Evolutionary conservation across 2,797 vertebrate genomes (phyloP).

Genomic region (Rousettus madagascariensis): DNA sequence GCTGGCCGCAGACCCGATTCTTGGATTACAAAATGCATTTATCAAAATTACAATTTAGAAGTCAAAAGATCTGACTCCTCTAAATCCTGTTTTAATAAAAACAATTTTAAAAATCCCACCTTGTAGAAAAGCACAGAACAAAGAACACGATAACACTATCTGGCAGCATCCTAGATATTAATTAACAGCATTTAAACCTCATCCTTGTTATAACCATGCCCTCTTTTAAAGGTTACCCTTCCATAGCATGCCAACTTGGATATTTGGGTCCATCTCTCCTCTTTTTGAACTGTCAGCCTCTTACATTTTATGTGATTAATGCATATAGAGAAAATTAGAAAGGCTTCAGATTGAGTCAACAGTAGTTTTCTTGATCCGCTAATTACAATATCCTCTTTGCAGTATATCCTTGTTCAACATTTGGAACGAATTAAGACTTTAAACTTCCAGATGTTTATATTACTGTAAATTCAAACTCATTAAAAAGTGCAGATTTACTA

Average conservation of each 20-base stretch:
- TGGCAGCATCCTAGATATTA: neutral
- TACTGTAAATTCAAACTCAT: slow-evolving; percentile 79
- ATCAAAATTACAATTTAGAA: slow-evolving; percentile 63
- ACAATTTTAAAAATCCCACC: neutral
- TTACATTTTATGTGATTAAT: slow-evolving; percentile 58
- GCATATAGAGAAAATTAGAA: slow-evolving; percentile 52
- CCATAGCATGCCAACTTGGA: neutral
- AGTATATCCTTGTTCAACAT: slow-evolving; percentile 67
- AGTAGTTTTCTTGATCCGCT: slow-evolving; percentile 63
- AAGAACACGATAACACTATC: neutral
- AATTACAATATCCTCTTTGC: slow-evolving; percentile 75
- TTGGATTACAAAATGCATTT: slow-evolving; percentile 55
- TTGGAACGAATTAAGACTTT: slow-evolving; percentile 76
- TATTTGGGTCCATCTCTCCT: slow-evolving; percentile 48
- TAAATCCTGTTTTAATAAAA: slow-evolving; percentile 16
- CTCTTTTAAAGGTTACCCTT: neutral
- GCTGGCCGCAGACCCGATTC: slow-evolving; percentile 37
- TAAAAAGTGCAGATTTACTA: slow-evolving; percentile 70
- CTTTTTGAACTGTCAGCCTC: slow-evolving; percentile 54
- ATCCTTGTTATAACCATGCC: neutral
- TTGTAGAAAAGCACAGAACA: neutral
- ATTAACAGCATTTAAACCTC: slow-evolving; percentile 28
- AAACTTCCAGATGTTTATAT: slow-evolving; percentile 78
- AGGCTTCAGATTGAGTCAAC: slow-evolving; percentile 51
- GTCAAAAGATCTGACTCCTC: slow-evolving; percentile 33